phyloP scores from a whole-genome alignment of 92 coral and sea anemone species.

The Umimayanthus kanabou region DNA sequence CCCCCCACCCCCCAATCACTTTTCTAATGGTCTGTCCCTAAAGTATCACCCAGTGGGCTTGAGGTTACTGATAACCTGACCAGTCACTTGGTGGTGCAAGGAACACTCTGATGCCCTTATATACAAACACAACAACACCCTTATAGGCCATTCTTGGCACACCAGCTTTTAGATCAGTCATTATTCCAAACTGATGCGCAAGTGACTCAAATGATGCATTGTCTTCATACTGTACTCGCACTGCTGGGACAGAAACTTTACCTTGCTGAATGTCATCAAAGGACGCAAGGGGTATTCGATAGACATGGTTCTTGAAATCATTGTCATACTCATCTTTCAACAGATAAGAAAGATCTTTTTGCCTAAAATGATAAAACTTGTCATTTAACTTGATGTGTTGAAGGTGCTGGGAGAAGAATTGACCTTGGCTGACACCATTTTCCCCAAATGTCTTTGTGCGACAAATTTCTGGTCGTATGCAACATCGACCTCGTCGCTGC shows the following conservation, averaged over 20 bases:
- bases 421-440: conserved; percentile 88
- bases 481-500: conserved; percentile 78
- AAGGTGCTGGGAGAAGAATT: conserved; percentile 82
- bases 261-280: conserved; percentile 59
- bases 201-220: conserved; percentile 57
- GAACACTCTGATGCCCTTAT: conserved; percentile 67
- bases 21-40: too few relatives aligned
- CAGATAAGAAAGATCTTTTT: conserved; percentile 77
- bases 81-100: conserved; percentile 74
- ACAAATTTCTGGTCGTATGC: conserved; percentile 92
- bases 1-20: too few relatives aligned
- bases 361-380: conserved; percentile 70
- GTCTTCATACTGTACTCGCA: conserved; percentile 74
- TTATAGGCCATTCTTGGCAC: conserved; percentile 91
- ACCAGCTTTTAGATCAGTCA: conserved; percentile 86
- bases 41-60: not conserved
- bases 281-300: conserved; percentile 68
- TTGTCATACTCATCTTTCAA: conserved; percentile 73
- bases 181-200: conserved; percentile 72
- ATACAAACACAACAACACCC: conserved; percentile 80
- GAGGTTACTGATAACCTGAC: conserved; percentile 50
- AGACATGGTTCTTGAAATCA: conserved; percentile 58
- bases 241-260: conserved; percentile 47
- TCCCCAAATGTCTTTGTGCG: conserved; percentile 88
- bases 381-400: conserved; percentile 72